phyloP scores from a whole-genome alignment of 2,888 invertebrate species.

The Lasioglossum pauxillum region DNA sequence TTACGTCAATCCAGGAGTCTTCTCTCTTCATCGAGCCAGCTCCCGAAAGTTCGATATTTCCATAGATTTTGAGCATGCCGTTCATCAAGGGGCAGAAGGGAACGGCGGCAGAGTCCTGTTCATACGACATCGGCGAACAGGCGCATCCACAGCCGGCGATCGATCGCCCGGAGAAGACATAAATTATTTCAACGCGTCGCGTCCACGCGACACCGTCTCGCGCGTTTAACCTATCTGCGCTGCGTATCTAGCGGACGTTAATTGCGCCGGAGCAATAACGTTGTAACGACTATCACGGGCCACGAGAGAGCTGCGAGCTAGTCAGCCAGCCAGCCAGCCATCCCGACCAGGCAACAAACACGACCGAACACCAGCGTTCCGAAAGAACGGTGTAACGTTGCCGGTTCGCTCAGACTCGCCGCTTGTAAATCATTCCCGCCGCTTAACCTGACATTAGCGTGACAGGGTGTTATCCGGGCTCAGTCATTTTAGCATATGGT shows the following conservation, averaged over 20 bases:
- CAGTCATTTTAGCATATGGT: slow-evolving; percentile 73
- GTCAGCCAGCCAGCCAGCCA: background rate
- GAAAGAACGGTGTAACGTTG: slow-evolving; percentile 46
- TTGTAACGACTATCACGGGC: slow-evolving; percentile 49
- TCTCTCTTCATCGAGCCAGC: too few species aligned
- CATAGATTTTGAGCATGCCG: too few species aligned
- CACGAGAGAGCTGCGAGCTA: background rate
- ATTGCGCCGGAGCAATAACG: slow-evolving; percentile 55
- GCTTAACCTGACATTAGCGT: slow-evolving; percentile 75
- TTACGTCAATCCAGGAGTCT: too few species aligned
- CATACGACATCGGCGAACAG: background rate
- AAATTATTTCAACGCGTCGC: slow-evolving; percentile 53
- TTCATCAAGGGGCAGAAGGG: background rate
- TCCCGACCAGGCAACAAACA: background rate
- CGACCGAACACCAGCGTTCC: slow-evolving; percentile 1
- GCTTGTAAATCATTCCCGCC: slow-evolving; percentile 74
- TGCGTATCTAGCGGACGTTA: slow-evolving; percentile 59
- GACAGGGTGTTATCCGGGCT: slow-evolving; percentile 71
- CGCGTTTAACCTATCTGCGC: slow-evolving; percentile 59
- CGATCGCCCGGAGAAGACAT: slow-evolving; percentile 30
- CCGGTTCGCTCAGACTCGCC: slow-evolving; percentile 58
- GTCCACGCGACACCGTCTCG: slow-evolving; percentile 50
- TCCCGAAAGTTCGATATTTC: too few species aligned
- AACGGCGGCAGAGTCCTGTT: background rate
- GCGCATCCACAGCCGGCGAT: slow-evolving; percentile 16